These are phyloP conservation scores for Heliconius hermathena DNA, from an alignment of 1,140 invertebrate species.

Conservation along the genomic window DNA sequence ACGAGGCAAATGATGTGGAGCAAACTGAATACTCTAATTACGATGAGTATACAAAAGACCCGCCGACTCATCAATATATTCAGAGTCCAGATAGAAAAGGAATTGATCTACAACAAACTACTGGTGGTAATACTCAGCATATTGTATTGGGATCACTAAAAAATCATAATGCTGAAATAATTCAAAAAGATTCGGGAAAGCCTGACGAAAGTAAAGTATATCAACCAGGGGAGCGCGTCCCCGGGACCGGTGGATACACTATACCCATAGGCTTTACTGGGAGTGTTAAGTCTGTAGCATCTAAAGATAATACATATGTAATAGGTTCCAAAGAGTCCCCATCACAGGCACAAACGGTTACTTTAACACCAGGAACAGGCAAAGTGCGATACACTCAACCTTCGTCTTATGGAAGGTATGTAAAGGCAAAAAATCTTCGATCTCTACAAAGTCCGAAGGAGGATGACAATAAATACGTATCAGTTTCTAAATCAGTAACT, in stretches of 20 bases:
- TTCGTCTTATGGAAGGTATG: conserved; percentile 64
- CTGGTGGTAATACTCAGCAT: conserved; percentile 78
- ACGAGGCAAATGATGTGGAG: conserved; percentile 77
- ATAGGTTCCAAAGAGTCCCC: conserved; percentile 81
- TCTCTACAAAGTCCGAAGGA: conserved; percentile 60
- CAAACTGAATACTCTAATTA: conserved; percentile 82
- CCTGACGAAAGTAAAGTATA: conserved; percentile 81
- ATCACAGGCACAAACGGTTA: conserved; percentile 85
- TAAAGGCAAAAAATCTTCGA: conserved; percentile 71
- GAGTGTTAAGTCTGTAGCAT: conserved; percentile 83
- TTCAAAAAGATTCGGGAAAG: conserved; percentile 74
- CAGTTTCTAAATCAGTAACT: conserved; percentile 89
- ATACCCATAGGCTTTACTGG: conserved; percentile 87
- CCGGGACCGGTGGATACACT: conserved; percentile 84
- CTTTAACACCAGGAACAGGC: conserved; percentile 82
- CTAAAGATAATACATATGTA: conserved; percentile 83
- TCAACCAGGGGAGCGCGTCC: conserved; percentile 84
- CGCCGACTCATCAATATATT: conserved; percentile 65
- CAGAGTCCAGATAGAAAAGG: conserved; percentile 61
- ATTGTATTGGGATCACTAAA: conserved; percentile 81
- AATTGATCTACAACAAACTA: conserved; percentile 71
- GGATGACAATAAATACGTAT: conserved; percentile 83
- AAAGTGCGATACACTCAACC: conserved; percentile 77
- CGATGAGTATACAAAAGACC: conserved; percentile 71
- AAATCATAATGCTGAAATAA: conserved; percentile 79